Evolutionary conservation across 2,888 invertebrate genomes (phyloP), one percentile per base, ranked within the genome.

Genomic region (Ectemnius cavifrons): DNA sequence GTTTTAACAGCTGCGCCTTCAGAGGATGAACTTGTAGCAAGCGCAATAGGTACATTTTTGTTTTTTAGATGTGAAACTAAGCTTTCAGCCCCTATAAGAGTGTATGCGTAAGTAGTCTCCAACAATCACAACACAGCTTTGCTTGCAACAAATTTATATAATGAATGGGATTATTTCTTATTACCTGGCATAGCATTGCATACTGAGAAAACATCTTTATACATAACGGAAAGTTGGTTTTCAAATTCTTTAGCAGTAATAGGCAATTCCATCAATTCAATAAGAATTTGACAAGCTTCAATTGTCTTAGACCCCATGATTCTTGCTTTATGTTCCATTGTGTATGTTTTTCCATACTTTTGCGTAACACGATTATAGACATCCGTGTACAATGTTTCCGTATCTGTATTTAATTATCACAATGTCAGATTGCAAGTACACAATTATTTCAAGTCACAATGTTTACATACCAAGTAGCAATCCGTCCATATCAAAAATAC

Each of bases 261-360:
- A 0, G 95, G 94, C 58, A 96, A 88, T 2, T 93, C 91, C 71
- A 89, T 77, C 68, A 94, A 88, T 73, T 93, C 92, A 49, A 89
- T 81, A 28, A 89, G 77, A 46, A 75, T 82, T 1, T 64, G 63
- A 0, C 95, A 93, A 20, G 94, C 91, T 78, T 95, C 95, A 23
- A 87, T 88, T 1, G 93, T 92, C 76, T 94, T 94, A 37, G 93
- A 90, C 0, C 96, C 97, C 96, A 97, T 96, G 14, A 94, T 88
- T 80, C 92, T 92, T n/a, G 93, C 88, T 92, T 97, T 97, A 23
- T 96, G 89, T 11, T 96, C 95, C 94, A 95, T 96, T 0, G 95
- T 95, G 87, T 94, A 97, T 2, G 91, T 92, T 91, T 95, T 95
- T 0, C 94, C 95, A 91, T 93, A 96, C 58, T 92, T 91, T 69